Percentiles rank a stretch among this genome's conserved stretches.
phyloP scores from a whole-genome alignment of 2,113 vertebrate genomes.

The Datnioides undecimradiatus region DNA sequence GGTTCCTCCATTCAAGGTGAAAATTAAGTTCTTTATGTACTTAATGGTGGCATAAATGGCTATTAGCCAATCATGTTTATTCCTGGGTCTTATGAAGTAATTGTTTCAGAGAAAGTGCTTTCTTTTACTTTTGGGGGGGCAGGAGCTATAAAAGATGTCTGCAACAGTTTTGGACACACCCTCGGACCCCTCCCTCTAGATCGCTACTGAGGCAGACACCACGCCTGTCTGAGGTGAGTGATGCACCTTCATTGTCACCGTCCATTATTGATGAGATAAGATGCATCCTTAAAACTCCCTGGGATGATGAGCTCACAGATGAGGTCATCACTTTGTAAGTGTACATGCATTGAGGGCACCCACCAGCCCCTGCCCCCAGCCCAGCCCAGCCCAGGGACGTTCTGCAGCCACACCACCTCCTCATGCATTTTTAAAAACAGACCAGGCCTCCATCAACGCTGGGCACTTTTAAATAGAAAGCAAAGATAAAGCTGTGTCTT shows the following conservation, averaged over 20 bases:
- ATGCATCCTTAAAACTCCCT: constrained; percentile 39
- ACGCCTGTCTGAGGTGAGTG: constrained; percentile 33
- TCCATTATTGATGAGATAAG: constrained; percentile 69
- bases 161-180: not conserved
- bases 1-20: not conserved
- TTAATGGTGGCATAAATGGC: too few relatives aligned
- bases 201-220: constrained; percentile 16
- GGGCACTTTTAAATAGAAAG: constrained; percentile 16
- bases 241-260: constrained; percentile 33
- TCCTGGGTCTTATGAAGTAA: too few relatives aligned
- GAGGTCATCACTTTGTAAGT: constrained; percentile 55
- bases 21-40: too few relatives aligned
- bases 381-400: not conserved
- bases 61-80: too few relatives aligned
- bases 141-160: not conserved
- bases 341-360: not conserved
- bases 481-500: not conserved
- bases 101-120: too few relatives aligned
- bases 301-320: constrained; percentile 59
- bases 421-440: constrained; percentile 51
- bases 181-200: not conserved
- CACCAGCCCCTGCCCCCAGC: not conserved
- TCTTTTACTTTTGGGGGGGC: too few relatives aligned
- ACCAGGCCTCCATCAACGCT: not conserved
- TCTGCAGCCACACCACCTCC: constrained; percentile 10